Evolutionary conservation across 2,113 vertebrate species (phyloP).

Genomic region (Leptobrachium leishanense): DNA sequence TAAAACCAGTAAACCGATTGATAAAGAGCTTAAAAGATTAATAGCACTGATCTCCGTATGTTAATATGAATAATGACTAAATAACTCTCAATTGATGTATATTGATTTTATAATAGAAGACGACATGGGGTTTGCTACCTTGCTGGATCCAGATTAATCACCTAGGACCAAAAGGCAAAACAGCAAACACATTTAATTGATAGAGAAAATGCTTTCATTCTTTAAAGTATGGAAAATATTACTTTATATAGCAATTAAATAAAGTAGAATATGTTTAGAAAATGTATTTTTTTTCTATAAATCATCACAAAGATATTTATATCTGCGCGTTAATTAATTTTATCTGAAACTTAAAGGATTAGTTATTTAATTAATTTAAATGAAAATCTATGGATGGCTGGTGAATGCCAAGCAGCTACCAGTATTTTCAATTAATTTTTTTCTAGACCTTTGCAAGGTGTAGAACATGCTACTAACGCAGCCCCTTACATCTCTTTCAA

Average conservation of each 20-base stretch:
- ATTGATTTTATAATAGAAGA: constrained; percentile 1
- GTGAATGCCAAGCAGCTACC: no score
- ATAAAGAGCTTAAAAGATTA: constrained; percentile 6
- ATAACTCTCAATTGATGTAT: not conserved
- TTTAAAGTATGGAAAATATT: not conserved
- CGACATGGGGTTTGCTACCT: not conserved
- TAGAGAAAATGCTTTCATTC: not conserved
- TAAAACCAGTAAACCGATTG: not conserved
- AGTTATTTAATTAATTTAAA: no score
- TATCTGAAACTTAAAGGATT: no score
- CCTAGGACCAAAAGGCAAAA: not conserved
- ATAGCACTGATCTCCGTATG: not conserved
- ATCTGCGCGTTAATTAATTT: no score
- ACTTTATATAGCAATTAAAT: no score
- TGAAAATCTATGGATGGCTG: no score
- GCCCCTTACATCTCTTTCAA: no score
- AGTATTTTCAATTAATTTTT: no score
- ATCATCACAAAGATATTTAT: not conserved
- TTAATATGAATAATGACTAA: not conserved
- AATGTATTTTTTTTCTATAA: not conserved
- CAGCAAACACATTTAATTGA: not conserved
- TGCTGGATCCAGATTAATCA: not conserved
- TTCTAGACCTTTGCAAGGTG: no score
- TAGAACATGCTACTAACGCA: no score
- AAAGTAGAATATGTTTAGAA: no score